A percentile compares a stretch with the other conserved stretches of the same genome.
Evolutionary conservation across 2,113 vertebrate species (phyloP).

Genomic region (Anas platyrhynchos): DNA sequence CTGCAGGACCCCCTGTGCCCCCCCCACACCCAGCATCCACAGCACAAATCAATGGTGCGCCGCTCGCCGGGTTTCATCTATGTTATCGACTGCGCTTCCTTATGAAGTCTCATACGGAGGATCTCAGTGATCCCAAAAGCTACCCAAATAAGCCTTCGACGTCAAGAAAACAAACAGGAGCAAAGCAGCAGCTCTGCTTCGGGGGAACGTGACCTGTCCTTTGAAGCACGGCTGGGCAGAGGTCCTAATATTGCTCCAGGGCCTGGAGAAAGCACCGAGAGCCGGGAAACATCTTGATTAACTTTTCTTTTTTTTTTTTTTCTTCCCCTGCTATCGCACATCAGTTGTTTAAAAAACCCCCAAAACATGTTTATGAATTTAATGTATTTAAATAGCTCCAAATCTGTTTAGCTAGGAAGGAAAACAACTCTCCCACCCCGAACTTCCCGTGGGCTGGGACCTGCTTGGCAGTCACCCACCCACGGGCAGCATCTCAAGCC

Average conservation of each 20-base stretch:
- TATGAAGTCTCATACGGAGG: background rate
- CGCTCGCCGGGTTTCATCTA: background rate
- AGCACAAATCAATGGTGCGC: no score
- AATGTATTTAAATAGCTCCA: conserved; percentile 42
- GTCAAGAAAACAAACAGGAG: background rate
- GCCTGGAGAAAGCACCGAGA: background rate
- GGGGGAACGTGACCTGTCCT: background rate
- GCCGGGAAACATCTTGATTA: background rate
- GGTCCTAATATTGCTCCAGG: background rate
- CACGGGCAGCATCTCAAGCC: conserved; percentile 27
- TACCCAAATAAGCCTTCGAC: background rate
- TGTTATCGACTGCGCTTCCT: background rate
- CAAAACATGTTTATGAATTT: conserved; percentile 34
- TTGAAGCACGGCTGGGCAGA: background rate
- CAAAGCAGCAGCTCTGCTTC: background rate
- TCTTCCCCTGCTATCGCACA: background rate
- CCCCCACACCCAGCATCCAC: background rate
- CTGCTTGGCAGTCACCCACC: conserved; percentile 50
- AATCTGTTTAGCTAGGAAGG: conserved; percentile 53
- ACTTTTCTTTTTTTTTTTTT: background rate
- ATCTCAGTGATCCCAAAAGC: background rate
- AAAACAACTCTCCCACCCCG: conserved; percentile 49
- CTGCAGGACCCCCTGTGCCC: no score
- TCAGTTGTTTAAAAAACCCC: background rate
- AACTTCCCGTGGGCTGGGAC: conserved; percentile 34